These are phyloP conservation scores for Microplitis manilae DNA, from an alignment of 2,888 invertebrate genomes.

Conservation along the genomic window DNA sequence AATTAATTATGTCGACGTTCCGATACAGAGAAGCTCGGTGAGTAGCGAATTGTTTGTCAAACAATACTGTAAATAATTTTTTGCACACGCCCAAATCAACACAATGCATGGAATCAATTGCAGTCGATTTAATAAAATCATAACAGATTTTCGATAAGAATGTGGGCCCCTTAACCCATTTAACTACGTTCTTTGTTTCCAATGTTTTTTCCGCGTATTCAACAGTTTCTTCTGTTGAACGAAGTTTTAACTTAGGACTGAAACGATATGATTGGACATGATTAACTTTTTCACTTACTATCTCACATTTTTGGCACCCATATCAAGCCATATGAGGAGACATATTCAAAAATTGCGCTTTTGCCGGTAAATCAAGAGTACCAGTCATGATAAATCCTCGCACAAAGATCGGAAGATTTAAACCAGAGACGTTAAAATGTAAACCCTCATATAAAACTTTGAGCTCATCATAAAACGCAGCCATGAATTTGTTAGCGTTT, in stretches of 20 bases:
- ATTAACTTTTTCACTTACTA: neutral
- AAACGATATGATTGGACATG: neutral
- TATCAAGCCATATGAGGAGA: constrained; percentile 2
- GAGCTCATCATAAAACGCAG: neutral
- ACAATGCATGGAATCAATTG: constrained; percentile 47
- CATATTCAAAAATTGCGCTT: constrained; percentile 27
- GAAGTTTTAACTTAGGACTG: neutral
- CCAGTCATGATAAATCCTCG: constrained; percentile 16
- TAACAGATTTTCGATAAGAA: constrained; percentile 30
- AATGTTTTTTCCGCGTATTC: constrained; percentile 8
- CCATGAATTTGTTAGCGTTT: neutral
- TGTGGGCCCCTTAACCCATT: constrained; percentile 44
- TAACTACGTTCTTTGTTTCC: constrained; percentile 5
- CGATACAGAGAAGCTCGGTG: constrained; percentile 30
- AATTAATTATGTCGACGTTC: constrained; percentile 37
- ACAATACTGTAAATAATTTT: constrained; percentile 45
- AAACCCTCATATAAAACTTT: constrained; percentile 9
- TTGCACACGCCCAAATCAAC: constrained; percentile 44
- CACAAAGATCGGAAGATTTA: neutral
- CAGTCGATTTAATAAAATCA: constrained; percentile 43
- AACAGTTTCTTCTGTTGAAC: constrained; percentile 13
- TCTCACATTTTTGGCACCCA: constrained; percentile 24
- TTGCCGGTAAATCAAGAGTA: constrained; percentile 25
- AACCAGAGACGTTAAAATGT: neutral
- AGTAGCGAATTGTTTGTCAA: constrained; percentile 27